A percentile compares a stretch with the other conserved stretches of the same genome.
These are phyloP conservation scores for Colostygia pectinataria DNA, from an alignment of 2,888 invertebrate genomes.

Conservation along the genomic window DNA sequence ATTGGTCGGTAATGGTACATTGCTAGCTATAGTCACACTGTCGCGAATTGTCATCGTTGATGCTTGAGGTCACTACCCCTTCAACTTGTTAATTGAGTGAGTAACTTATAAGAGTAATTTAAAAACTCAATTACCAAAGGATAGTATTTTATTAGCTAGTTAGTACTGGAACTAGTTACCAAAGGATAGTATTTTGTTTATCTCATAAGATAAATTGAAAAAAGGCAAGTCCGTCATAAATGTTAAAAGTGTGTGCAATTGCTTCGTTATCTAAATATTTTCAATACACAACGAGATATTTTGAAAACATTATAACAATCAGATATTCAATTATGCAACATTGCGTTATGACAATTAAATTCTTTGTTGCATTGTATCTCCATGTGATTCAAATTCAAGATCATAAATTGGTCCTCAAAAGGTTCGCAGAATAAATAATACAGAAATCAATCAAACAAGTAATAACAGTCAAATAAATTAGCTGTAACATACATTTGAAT, in stretches of 20 bases:
- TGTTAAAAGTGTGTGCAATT: not conserved
- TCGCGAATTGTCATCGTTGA: slow-evolving; percentile 1
- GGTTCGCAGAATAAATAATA: slow-evolving; percentile 1
- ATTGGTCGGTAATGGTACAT: too few relatives aligned
- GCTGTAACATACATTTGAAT: slow-evolving; percentile 31
- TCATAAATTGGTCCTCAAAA: not conserved
- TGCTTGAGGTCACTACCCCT: not conserved
- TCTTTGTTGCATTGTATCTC: slow-evolving; percentile 16
- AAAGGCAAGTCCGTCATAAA: not conserved
- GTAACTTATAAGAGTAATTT: too few relatives aligned
- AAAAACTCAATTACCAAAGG: too few relatives aligned
- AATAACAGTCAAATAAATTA: slow-evolving; percentile 32
- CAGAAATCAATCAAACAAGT: slow-evolving; percentile 13
- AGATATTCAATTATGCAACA: slow-evolving; percentile 10
- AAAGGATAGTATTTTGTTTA: too few relatives aligned
- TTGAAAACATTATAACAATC: slow-evolving; percentile 18
- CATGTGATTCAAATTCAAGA: slow-evolving; percentile 2
- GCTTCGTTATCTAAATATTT: slow-evolving; percentile 15
- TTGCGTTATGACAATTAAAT: slow-evolving; percentile 16
- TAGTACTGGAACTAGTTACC: too few relatives aligned
- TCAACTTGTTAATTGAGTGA: too few relatives aligned
- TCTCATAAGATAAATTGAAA: too few relatives aligned
- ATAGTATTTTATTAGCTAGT: too few relatives aligned
- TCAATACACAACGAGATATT: slow-evolving; percentile 19
- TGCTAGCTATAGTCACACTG: not conserved